Conservation (phyloP, 2,888 invertebrate genomes). For the Pilophorus perplexus region DNA sequence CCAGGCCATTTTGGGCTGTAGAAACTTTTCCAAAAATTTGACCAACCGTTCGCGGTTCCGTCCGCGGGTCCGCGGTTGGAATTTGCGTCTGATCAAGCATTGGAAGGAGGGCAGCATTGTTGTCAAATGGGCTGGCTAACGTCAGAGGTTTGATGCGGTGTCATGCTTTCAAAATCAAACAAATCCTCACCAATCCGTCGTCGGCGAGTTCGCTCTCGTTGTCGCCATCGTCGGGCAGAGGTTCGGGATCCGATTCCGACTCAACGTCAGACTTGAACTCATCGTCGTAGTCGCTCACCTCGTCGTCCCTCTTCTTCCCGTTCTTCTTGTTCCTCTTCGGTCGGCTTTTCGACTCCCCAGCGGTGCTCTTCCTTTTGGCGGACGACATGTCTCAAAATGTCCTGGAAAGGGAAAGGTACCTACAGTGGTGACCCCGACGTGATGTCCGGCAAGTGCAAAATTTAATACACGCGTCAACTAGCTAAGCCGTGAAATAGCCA, state of each 20-base stretch:
- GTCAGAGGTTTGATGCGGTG: too few species aligned
- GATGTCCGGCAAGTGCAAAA: background rate
- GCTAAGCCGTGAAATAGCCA: too few species aligned
- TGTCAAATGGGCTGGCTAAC: too few species aligned
- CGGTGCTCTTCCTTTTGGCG: constrained; percentile 17
- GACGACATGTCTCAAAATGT: constrained; percentile 14
- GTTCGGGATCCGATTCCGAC: constrained; percentile 48
- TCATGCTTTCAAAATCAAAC: too few species aligned
- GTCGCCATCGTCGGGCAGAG: constrained; percentile 46
- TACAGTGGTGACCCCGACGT: background rate
- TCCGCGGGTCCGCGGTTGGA: too few species aligned
- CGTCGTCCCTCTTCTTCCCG: constrained; percentile 51
- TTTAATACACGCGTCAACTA: background rate
- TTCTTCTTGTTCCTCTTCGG: constrained; percentile 46
- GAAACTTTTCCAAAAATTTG: too few species aligned
- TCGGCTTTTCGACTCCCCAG: constrained; percentile 1
- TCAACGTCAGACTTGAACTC: constrained; percentile 50
- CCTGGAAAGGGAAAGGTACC: background rate
- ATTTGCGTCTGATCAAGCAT: too few species aligned
- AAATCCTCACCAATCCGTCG: constrained; percentile 57
- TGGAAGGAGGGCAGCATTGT: too few species aligned
- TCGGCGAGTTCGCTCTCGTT: constrained; percentile 55
- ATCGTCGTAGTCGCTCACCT: constrained; percentile 54
- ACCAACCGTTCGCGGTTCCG: too few species aligned
- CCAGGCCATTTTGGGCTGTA: too few species aligned